These are phyloP conservation scores for Rhea americana DNA, from an alignment of 2,113 vertebrate genomes.

Conservation along the genomic window DNA sequence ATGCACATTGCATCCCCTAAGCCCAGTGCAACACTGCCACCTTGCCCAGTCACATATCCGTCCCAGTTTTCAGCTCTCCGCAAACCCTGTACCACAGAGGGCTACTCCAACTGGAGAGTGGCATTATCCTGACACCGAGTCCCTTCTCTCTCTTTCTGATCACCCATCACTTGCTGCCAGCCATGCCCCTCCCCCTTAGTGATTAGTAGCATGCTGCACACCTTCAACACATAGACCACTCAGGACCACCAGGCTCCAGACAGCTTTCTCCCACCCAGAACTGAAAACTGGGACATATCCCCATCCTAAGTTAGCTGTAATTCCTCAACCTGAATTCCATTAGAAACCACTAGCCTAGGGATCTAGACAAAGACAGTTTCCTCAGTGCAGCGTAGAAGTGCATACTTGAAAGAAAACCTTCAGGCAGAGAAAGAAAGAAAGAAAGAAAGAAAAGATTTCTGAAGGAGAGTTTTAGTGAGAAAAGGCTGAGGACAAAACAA, in stretches of 20 bases:
- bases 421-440: neutral
- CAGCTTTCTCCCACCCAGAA: neutral
- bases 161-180: neutral
- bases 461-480: neutral
- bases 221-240: neutral
- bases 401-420: neutral
- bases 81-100: neutral
- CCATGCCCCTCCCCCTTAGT: neutral
- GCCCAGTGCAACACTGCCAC: neutral
- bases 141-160: neutral
- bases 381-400: rapidly evolving
- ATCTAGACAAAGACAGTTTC: neutral
- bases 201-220: neutral
- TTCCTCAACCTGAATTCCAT: rapidly evolving
- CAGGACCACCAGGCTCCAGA: neutral
- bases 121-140: neutral
- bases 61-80: neutral
- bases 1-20: rapidly evolving
- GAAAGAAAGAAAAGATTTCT: neutral
- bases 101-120: neutral
- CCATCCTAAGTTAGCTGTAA: neutral
- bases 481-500: neutral
- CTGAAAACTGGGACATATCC: rapidly evolving
- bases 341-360: neutral
- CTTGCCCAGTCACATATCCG: rapidly evolving